A percentile compares a stretch with the other conserved stretches of the same genome.
Evolutionary conservation across 2,888 invertebrate genomes (phyloP).

Genomic region (Epiblema foenella): DNA sequence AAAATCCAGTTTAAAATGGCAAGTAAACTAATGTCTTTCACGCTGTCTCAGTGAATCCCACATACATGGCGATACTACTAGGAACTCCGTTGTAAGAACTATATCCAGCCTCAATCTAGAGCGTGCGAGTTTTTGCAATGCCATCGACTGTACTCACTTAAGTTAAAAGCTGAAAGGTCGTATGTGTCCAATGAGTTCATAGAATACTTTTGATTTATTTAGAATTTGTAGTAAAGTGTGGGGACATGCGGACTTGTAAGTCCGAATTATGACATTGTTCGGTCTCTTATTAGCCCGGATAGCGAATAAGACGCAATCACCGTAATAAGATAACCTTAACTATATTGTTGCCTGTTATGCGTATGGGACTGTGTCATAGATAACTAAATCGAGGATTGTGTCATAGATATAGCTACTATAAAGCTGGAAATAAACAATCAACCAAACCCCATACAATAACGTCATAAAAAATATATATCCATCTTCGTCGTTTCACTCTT

Average conservation of each 20-base stretch:
- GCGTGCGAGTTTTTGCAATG: slow-evolving; percentile 35
- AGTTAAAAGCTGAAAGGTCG: neutral
- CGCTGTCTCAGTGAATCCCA: neutral
- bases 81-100: slow-evolving; percentile 29
- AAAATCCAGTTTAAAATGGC: too few relatives aligned
- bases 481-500: too few relatives aligned
- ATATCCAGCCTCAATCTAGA: slow-evolving; percentile 35
- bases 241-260: slow-evolving; percentile 10
- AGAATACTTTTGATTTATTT: neutral
- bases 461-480: too few relatives aligned
- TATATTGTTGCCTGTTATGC: too few relatives aligned
- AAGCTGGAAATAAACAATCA: too few relatives aligned
- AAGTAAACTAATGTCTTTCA: too few relatives aligned
- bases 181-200: neutral
- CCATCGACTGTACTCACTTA: neutral
- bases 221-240: neutral
- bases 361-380: too few relatives aligned
- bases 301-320: slow-evolving; percentile 4
- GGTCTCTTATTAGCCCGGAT: slow-evolving; percentile 18
- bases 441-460: too few relatives aligned
- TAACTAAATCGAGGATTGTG: neutral
- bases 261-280: slow-evolving; percentile 27
- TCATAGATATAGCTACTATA: neutral
- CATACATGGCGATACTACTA: slow-evolving; percentile 10
- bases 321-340: slow-evolving; percentile 8